Evolutionary conservation across 2,113 vertebrate species (phyloP), one percentile per base, ranked within the genome.

Genomic region (Larimichthys crocea): DNA sequence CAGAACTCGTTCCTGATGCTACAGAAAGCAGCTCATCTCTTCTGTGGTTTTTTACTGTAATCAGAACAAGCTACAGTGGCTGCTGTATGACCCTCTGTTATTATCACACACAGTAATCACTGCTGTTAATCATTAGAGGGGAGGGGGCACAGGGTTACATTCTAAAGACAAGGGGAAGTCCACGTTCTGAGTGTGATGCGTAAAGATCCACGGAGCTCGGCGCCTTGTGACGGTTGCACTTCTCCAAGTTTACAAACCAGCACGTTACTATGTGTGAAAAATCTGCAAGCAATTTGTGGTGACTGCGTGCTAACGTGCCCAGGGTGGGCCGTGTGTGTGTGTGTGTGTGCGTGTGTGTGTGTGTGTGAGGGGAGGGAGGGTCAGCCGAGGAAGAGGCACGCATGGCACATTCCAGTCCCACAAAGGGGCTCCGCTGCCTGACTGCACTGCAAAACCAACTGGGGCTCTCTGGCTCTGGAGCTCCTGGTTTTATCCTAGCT

Each of bases 261-360:
- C 92, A 85, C 83, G 84, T 95, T 95, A 95, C 94, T 94, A 95
- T 87, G 94, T 95, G 95, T 94, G 94, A 95, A 95, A 94, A 94
- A 93, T 95, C 94, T 96, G 95, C 89, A 93, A 95, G 93, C 94
- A 94, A 95, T 96, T 95, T 95, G 95, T 75, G 93, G 94, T 84
- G 83, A 86, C 92, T 88, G 90, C 86, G 75, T 89, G 89, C 91
- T 90, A 91, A 93, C 87, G 87, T 84, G 88, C 91, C 88, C 69
- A 19, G 91, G 63, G 82, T 66, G 89, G 80, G 78, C 76, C 56
- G 67, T 5, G 46, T 44, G 80, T 11, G 52, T 22, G 52, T 26
- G 29, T 7, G 60, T 10, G 49, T 12, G 42, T 10, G 26, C 3
- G 15, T 26, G 1, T 26, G 29, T 7, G 60, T 15, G 49, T 12